Conservation (phyloP, 2,888 invertebrate genomes). For the Drosophila sordidula region DNA sequence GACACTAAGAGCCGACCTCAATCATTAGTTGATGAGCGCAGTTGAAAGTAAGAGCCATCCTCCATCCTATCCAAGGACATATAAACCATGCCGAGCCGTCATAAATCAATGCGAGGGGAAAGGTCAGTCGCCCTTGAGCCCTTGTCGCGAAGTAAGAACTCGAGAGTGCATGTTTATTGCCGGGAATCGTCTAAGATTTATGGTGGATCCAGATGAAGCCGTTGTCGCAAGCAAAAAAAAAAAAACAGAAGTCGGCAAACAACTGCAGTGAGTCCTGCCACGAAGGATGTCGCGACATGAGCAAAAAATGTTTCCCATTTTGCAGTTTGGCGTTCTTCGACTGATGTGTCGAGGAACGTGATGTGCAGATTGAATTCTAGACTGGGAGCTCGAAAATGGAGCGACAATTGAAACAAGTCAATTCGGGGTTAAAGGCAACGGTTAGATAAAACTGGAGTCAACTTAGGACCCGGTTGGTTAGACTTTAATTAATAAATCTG, state of each 20-base stretch:
- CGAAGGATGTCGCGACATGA: neutral
- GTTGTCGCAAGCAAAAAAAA: conserved; percentile 34
- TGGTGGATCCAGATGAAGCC: conserved; percentile 61
- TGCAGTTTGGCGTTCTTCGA: too few relatives aligned
- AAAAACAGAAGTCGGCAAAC: conserved; percentile 17
- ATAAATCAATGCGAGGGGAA: conserved; percentile 66
- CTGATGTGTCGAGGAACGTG: neutral
- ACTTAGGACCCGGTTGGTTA: too few relatives aligned
- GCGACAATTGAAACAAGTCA: conserved; percentile 37
- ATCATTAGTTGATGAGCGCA: conserved; percentile 72
- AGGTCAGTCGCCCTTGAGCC: conserved; percentile 42
- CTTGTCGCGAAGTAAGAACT: conserved; percentile 43
- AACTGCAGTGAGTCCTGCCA: conserved; percentile 11
- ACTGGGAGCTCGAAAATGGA: conserved; percentile 10
- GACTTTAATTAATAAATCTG: too few relatives aligned
- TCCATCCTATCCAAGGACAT: conserved; percentile 29
- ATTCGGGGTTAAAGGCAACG: neutral
- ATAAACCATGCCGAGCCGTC: conserved; percentile 55
- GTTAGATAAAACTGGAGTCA: too few relatives aligned
- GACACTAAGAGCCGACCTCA: conserved; percentile 65
- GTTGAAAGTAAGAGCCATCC: conserved; percentile 37
- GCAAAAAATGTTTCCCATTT: conserved; percentile 13
- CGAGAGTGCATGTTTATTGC: conserved; percentile 44
- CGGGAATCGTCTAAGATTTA: conserved; percentile 66
- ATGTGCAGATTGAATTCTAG: conserved; percentile 29